A percentile compares a stretch with the other conserved stretches of the same genome.
These are phyloP conservation scores for Chrysemys picta DNA, from an alignment of 2,113 vertebrate species.

Conservation along the genomic window DNA sequence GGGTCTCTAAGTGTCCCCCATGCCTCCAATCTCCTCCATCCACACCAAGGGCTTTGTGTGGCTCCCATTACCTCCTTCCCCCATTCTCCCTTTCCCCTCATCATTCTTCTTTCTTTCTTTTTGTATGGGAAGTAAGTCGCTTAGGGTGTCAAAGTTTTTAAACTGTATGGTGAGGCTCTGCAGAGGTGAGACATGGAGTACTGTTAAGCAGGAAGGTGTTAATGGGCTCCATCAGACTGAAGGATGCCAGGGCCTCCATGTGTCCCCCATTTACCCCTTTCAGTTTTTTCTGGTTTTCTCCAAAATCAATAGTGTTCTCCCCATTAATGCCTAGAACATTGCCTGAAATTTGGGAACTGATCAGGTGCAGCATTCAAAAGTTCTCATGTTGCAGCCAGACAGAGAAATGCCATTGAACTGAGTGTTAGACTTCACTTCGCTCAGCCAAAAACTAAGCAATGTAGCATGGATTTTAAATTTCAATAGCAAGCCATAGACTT, in stretches of 20 bases:
- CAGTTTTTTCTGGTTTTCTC: background rate
- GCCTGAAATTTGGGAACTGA: background rate
- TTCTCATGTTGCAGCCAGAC: background rate
- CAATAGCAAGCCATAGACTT: background rate
- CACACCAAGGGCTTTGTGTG: background rate
- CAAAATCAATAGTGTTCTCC: background rate
- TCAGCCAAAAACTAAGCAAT: background rate
- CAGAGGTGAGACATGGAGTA: background rate
- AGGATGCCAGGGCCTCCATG: rapidly evolving
- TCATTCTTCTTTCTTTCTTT: background rate
- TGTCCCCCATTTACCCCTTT: background rate
- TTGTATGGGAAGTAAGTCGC: background rate
- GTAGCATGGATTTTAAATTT: background rate
- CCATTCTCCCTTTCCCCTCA: background rate
- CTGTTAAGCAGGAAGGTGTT: background rate
- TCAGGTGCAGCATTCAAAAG: background rate
- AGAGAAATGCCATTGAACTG: background rate
- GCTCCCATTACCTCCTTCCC: background rate
- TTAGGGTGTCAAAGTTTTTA: background rate
- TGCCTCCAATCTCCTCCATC: background rate
- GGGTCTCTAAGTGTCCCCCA: background rate
- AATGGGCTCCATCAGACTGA: background rate
- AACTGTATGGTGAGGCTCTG: background rate
- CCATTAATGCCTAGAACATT: background rate
- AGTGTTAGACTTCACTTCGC: background rate